Evolutionary conservation across 1,140 invertebrate species (phyloP).

Genomic region (Eueides isabella): DNA sequence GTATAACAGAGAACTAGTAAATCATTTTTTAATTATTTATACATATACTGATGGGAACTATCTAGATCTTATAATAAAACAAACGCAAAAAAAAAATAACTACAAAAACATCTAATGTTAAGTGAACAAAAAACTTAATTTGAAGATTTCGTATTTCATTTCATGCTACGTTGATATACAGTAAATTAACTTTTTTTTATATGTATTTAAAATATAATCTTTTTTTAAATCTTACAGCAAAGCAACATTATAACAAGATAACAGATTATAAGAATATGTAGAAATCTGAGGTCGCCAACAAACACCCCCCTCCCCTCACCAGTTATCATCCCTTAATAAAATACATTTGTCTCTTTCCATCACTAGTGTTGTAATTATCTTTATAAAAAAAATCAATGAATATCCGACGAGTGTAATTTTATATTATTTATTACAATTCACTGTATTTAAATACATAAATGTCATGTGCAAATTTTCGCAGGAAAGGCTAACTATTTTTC

Average conservation of each 20-base stretch:
- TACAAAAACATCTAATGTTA: background rate
- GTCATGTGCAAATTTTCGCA: background rate
- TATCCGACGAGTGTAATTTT: background rate
- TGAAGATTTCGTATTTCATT: background rate
- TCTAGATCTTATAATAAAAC: background rate
- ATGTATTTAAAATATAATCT: no score
- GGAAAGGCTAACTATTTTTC: background rate
- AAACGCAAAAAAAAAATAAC: background rate
- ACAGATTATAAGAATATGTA: no score
- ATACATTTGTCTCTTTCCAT: no score
- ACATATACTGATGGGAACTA: background rate
- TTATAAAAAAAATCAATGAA: background rate
- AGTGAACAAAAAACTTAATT: background rate
- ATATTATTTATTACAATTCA: background rate
- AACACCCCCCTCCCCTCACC: no score
- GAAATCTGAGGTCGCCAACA: no score
- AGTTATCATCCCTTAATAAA: no score
- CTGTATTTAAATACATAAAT: background rate
- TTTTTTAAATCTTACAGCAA: no score
- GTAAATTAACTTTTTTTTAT: no score
- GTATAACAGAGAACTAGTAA: slow-evolving; percentile 1
- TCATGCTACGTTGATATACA: background rate
- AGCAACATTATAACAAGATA: no score
- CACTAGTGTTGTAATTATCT: no score
- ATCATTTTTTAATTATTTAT: background rate